Conservation (phyloP, 1,140 invertebrate species). For the Zaprionus ghesquierei region DNA sequence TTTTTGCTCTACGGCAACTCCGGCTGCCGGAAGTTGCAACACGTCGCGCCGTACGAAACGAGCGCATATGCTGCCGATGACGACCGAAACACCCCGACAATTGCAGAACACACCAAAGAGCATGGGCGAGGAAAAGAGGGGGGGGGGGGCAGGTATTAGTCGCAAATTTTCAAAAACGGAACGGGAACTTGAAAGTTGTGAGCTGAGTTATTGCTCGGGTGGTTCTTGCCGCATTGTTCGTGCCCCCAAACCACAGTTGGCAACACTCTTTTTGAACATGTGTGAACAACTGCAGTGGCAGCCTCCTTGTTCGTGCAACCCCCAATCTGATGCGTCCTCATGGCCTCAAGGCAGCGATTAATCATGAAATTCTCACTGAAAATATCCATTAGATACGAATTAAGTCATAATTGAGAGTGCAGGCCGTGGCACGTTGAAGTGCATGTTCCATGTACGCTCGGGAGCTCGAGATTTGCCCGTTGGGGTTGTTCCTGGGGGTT, state of each 20-base stretch:
- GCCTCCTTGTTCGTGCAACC: conserved; percentile 14
- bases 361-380: conserved; percentile 79
- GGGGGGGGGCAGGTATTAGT: conserved; percentile 17
- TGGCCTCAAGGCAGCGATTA: conserved; percentile 69
- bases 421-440: conserved; percentile 60
- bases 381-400: conserved; percentile 82
- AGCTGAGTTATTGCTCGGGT: conserved; percentile 58
- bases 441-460: conserved; percentile 28
- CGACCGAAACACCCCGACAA: conserved; percentile 59
- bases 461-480: conserved; percentile 18
- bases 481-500: conserved; percentile 26
- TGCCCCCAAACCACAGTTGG: conserved; percentile 48
- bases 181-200: conserved; percentile 40
- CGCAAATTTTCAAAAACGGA: conserved; percentile 55
- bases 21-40: conserved; percentile 69
- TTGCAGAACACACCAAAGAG: conserved; percentile 38
- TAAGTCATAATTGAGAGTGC: conserved; percentile 82
- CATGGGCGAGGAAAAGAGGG: not conserved
- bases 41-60: conserved; percentile 55
- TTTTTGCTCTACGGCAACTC: conserved; percentile 48
- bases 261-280: conserved; percentile 59
- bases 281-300: conserved; percentile 71
- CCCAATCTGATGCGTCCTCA: conserved; percentile 14
- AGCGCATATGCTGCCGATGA: conserved; percentile 59
- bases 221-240: conserved; percentile 36